phyloP scores from a whole-genome alignment of 2,797 vertebrate genomes.

The Mus caroli region DNA sequence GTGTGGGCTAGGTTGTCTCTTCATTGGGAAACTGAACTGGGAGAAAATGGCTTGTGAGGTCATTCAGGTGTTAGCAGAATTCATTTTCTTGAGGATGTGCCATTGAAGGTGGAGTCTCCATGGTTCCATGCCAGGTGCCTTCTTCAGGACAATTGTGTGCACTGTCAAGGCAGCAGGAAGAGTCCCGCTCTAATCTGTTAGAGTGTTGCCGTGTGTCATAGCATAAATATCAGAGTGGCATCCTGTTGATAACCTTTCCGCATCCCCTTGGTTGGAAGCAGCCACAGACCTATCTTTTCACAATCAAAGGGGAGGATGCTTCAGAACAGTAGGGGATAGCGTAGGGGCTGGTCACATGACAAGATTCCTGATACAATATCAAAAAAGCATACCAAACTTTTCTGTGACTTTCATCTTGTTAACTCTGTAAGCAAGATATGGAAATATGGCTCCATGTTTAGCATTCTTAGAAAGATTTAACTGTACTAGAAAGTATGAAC shows the following conservation, averaged over 20 bases:
- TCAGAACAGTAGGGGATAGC: neutral
- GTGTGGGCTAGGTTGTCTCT: neutral
- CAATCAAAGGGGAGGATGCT: neutral
- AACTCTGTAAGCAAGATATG: constrained; percentile 15
- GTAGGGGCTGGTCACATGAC: neutral
- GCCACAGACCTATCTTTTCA: neutral
- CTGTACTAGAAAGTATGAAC: neutral
- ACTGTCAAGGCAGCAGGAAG: neutral
- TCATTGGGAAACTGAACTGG: constrained; percentile 13
- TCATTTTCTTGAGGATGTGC: neutral
- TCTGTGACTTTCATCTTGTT: constrained; percentile 35
- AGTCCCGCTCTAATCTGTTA: neutral
- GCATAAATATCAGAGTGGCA: neutral
- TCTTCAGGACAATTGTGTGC: neutral
- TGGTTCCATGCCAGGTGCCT: neutral
- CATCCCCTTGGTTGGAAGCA: constrained; percentile 42
- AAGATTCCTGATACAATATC: neutral
- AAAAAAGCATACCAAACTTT: neutral
- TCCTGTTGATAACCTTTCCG: neutral
- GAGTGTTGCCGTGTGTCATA: neutral
- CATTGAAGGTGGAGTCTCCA: neutral
- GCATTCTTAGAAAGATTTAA: constrained; percentile 56
- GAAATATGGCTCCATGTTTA: neutral
- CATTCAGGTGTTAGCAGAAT: constrained; percentile 19
- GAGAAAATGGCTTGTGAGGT: constrained; percentile 46